Evolutionary conservation across 1,140 invertebrate species (phyloP).

Genomic region (Zelostemma sp.): DNA sequence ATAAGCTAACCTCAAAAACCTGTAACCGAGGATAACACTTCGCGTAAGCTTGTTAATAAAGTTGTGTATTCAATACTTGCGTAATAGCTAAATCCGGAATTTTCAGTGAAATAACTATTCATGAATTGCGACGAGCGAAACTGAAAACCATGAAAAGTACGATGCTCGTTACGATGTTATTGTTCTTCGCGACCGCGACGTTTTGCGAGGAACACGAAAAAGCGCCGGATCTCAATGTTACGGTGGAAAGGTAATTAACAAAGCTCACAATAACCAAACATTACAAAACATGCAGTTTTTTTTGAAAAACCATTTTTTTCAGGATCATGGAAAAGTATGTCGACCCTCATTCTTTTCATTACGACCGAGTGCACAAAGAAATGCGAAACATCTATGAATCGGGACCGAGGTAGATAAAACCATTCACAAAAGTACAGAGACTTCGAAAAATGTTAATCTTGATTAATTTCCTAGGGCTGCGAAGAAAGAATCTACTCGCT

Average conservation of each 20-base stretch:
- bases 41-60: too few species aligned
- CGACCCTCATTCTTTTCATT: conserved; percentile 1
- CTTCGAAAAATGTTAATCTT: neutral
- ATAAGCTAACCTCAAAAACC: too few species aligned
- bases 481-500: neutral
- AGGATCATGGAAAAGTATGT: neutral
- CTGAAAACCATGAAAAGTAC: neutral
- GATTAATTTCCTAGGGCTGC: neutral
- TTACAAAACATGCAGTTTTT: neutral
- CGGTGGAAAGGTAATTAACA: neutral
- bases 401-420: neutral
- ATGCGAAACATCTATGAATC: neutral
- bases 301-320: neutral
- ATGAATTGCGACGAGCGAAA: too few species aligned
- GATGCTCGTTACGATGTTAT: neutral
- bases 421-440: too few species aligned
- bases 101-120: too few species aligned
- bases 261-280: neutral
- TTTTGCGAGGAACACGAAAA: neutral
- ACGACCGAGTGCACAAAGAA: neutral
- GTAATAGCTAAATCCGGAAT: too few species aligned
- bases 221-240: neutral
- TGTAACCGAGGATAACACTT: too few species aligned
- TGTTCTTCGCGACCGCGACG: neutral
- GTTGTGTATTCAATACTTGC: too few species aligned